These are phyloP conservation scores for Drosophila mettleri DNA, from an alignment of 2,888 invertebrate genomes.

Conservation along the genomic window DNA sequence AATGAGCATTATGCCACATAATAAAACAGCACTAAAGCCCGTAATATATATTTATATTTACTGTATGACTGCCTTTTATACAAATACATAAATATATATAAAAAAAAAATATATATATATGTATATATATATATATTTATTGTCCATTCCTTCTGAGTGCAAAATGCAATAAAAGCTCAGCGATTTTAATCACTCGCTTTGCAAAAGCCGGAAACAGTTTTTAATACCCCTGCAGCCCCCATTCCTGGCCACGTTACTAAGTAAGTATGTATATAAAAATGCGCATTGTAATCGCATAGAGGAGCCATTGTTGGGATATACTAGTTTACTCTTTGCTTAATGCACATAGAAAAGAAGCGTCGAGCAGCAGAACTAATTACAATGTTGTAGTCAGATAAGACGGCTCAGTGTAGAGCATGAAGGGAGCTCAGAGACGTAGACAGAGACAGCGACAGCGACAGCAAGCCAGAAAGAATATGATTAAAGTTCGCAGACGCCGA, in stretches of 20 bases:
- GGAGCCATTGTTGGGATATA: constrained; percentile 46
- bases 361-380: constrained; percentile 73
- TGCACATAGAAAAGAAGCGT: constrained; percentile 36
- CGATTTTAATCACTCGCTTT: constrained; percentile 71
- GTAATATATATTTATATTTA: constrained; percentile 45
- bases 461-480: constrained; percentile 64
- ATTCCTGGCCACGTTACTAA: constrained; percentile 15
- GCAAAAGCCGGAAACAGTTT: constrained; percentile 66
- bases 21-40: constrained; percentile 55
- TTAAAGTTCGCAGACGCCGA: constrained; percentile 62
- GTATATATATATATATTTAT: background rate
- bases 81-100: constrained; percentile 14
- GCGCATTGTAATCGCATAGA: constrained; percentile 65
- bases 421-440: background rate
- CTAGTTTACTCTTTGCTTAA: constrained; percentile 45
- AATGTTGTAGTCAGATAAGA: constrained; percentile 60
- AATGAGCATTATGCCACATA: constrained; percentile 73
- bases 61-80: constrained; percentile 23
- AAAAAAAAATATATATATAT: background rate
- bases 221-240: constrained; percentile 26
- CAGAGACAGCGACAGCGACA: constrained; percentile 9
- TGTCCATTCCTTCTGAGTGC: constrained; percentile 59
- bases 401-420: constrained; percentile 12
- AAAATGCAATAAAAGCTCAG: constrained; percentile 65
- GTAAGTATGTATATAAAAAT: constrained; percentile 42